Evolutionary conservation across 2,888 invertebrate genomes (phyloP).

Genomic region (Lepidonotus clava): DNA sequence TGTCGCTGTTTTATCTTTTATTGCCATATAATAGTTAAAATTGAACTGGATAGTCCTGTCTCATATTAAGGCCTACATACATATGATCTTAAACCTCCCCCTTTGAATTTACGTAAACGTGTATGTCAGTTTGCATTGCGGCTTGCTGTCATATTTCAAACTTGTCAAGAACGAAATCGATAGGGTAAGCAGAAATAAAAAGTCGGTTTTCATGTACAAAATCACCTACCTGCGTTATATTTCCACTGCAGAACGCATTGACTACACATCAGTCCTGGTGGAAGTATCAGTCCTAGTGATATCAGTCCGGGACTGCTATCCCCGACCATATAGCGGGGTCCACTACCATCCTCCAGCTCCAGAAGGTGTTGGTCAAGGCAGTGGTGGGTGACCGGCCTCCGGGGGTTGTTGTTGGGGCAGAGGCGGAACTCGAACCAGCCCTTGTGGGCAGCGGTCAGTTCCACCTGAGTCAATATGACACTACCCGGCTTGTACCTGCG

Average conservation of each 20-base stretch:
- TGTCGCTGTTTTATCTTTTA: too few species aligned
- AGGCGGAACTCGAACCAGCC: slow-evolving; percentile 64
- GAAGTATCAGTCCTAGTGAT: slow-evolving; percentile 53
- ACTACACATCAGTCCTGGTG: slow-evolving; percentile 56
- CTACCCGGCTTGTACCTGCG: slow-evolving; percentile 34
- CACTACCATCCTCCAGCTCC: slow-evolving; percentile 57
- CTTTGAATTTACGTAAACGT: too few species aligned
- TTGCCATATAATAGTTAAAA: too few species aligned
- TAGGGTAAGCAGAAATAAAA: too few species aligned
- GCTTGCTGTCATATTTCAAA: too few species aligned
- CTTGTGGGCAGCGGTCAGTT: background rate
- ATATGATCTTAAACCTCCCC: too few species aligned
- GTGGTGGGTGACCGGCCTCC: slow-evolving; percentile 40
- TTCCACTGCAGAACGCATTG: slow-evolving; percentile 67
- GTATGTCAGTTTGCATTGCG: too few species aligned
- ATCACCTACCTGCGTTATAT: slow-evolving; percentile 62
- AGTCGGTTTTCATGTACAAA: too few species aligned
- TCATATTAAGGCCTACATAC: too few species aligned
- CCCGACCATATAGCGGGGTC: slow-evolving; percentile 49
- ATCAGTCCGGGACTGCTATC: slow-evolving; percentile 35
- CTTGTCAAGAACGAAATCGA: too few species aligned
- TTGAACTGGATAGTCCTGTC: too few species aligned
- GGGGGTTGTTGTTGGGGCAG: slow-evolving; percentile 59
- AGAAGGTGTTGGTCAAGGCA: slow-evolving; percentile 61
- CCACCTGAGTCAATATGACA: slow-evolving; percentile 15